Conservation (phyloP, 2,113 vertebrate genomes). For the Vireo altiloquus region DNA sequence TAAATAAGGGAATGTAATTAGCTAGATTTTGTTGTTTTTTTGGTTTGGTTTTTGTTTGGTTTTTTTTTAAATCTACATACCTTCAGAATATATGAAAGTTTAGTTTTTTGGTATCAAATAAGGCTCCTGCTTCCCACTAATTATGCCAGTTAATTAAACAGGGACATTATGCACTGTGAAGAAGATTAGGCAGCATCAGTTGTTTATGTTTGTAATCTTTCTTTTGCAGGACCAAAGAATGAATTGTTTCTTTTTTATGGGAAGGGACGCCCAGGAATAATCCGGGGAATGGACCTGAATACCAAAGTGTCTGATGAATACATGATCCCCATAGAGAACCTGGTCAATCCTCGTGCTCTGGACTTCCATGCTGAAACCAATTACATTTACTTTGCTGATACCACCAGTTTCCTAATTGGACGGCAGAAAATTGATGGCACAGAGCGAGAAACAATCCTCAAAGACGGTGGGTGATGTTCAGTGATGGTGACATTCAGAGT, state of each 20-base stretch:
- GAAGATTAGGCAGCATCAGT: constrained; percentile 67
- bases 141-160: constrained; percentile 76
- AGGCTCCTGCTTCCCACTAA: constrained; percentile 34
- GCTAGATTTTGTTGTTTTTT: no score
- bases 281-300: constrained; percentile 93
- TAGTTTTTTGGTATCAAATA: constrained; percentile 67
- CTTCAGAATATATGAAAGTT: constrained; percentile 67
- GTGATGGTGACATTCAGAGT: neutral
- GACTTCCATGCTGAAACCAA: constrained; percentile 92
- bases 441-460: constrained; percentile 90
- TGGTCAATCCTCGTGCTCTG: constrained; percentile 94
- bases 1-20: constrained; percentile 77
- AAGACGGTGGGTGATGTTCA: constrained; percentile 83
- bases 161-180: constrained; percentile 53
- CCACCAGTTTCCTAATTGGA: constrained; percentile 96
- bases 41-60: no score
- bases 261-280: constrained; percentile 94
- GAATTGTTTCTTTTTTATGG: constrained; percentile 98
- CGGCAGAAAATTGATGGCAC: constrained; percentile 93
- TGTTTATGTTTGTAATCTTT: constrained; percentile 76
- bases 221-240: constrained; percentile 89
- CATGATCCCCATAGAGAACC: constrained; percentile 92
- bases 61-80: constrained; percentile 56
- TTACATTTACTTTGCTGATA: constrained; percentile 97
- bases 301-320: constrained; percentile 91